Conservation (phyloP, 2,888 invertebrate species). For the Drosophila trichaetosa region DNA sequence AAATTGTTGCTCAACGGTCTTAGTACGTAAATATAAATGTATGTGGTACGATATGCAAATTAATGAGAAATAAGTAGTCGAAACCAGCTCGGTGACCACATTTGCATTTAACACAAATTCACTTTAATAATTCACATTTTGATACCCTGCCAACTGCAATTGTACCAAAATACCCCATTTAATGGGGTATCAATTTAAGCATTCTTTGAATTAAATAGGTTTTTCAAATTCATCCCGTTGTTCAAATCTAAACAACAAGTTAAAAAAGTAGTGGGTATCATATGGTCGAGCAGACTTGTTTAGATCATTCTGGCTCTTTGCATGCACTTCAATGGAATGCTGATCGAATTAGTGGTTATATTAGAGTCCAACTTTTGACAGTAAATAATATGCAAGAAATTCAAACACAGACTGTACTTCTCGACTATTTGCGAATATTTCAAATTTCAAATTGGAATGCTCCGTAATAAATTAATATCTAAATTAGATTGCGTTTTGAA, state of each 20-base stretch:
- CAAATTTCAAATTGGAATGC: neutral
- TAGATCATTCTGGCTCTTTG: neutral
- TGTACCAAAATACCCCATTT: neutral
- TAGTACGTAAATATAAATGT: slow-evolving; percentile 5
- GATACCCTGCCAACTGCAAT: slow-evolving; percentile 6
- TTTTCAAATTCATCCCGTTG: neutral
- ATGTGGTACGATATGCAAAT: slow-evolving; percentile 16
- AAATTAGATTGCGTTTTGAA: slow-evolving; percentile 65
- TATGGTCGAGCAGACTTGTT: neutral
- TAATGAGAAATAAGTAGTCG: slow-evolving; percentile 25
- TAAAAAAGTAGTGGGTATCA: neutral
- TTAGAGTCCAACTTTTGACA: slow-evolving; percentile 45
- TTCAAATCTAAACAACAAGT: neutral
- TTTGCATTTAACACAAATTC: slow-evolving; percentile 52
- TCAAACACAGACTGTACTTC: neutral
- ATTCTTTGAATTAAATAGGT: too few species aligned
- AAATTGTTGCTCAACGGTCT: slow-evolving; percentile 17
- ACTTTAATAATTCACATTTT: slow-evolving; percentile 15
- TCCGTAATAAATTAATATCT: slow-evolving; percentile 20
- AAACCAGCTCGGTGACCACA: slow-evolving; percentile 51
- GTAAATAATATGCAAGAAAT: slow-evolving; percentile 26
- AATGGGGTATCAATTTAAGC: neutral
- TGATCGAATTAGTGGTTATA: slow-evolving; percentile 35
- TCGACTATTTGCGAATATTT: slow-evolving; percentile 21
- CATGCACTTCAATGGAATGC: slow-evolving; percentile 42